Evolutionary conservation across 2,888 invertebrate species (phyloP).

Genomic region (Mesorhabditis sp.): DNA sequence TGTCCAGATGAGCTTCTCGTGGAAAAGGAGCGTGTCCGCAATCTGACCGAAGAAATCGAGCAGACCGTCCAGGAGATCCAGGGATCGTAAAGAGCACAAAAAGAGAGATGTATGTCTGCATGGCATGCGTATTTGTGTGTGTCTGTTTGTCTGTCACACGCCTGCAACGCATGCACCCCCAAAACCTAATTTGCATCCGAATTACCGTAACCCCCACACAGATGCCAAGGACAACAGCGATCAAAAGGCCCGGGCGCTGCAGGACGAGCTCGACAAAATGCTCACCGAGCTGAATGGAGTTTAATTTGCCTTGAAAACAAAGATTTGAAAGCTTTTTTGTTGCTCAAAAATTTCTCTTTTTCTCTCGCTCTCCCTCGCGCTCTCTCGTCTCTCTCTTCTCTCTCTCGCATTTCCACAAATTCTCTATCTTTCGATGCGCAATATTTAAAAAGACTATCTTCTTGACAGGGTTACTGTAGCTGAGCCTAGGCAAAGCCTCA

Average conservation of each 20-base stretch:
- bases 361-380: too few species aligned
- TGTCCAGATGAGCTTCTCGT: conserved; percentile 60
- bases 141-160: not conserved
- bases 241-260: conserved; percentile 90
- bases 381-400: too few species aligned
- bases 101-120: not conserved
- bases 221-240: conserved; percentile 91
- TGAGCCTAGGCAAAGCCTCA: too few species aligned
- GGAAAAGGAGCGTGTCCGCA: conserved; percentile 58
- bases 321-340: too few species aligned
- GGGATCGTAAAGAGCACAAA: conserved; percentile 50
- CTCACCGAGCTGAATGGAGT: conserved; percentile 98
- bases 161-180: not conserved
- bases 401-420: too few species aligned
- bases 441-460: too few species aligned
- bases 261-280: conserved; percentile 97
- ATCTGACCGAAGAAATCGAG: conserved; percentile 58
- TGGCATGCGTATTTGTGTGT: not conserved
- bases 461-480: too few species aligned
- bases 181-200: not conserved
- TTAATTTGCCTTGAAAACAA: conserved; percentile 65
- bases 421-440: too few species aligned
- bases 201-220: conserved; percentile 63
- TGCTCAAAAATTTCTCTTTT: too few species aligned
- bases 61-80: conserved; percentile 59